Conservation (phyloP, 2,888 invertebrate species). For the Pammene fasciana region DNA sequence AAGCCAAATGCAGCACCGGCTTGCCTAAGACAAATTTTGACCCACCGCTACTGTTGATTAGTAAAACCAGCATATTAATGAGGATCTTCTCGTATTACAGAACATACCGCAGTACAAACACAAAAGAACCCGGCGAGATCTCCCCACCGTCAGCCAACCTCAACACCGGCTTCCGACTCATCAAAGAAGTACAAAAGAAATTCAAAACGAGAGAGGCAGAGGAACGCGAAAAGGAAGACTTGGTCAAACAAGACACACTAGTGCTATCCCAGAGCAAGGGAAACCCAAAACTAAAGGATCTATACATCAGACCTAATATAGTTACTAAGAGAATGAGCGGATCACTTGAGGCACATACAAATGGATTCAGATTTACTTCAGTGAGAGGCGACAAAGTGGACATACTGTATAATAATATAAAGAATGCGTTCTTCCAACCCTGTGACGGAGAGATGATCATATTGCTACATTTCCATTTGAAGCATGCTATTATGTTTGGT, state of each 20-base stretch:
- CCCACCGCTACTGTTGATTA: no score
- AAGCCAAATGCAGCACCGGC: no score
- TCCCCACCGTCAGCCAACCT: constrained; percentile 97
- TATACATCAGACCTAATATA: constrained; percentile 99
- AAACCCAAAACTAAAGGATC: constrained; percentile 98
- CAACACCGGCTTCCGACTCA: constrained; percentile 97
- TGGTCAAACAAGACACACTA: constrained; percentile 98
- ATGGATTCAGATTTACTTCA: constrained; percentile 98
- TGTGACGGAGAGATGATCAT: constrained; percentile 99
- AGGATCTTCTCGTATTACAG: constrained; percentile 66
- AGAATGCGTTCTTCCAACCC: constrained; percentile 99
- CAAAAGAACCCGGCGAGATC: constrained; percentile 97
- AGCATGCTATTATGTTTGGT: constrained; percentile 99
- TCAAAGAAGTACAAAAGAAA: constrained; percentile 99
- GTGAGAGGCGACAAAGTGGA: constrained; percentile 99
- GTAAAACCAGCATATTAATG: not conserved
- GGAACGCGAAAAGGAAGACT: constrained; percentile 98
- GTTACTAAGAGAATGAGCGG: constrained; percentile 98
- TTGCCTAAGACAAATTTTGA: no score
- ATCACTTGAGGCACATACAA: constrained; percentile 96
- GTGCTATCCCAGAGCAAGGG: constrained; percentile 97
- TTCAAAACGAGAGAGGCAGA: constrained; percentile 99
- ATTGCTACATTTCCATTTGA: constrained; percentile 98
- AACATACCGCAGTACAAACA: constrained; percentile 98
- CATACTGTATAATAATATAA: constrained; percentile 99